Base-by-base conservation (phyloP, 2,797 vertebrate genomes). In the Danio kyathit region DNA sequence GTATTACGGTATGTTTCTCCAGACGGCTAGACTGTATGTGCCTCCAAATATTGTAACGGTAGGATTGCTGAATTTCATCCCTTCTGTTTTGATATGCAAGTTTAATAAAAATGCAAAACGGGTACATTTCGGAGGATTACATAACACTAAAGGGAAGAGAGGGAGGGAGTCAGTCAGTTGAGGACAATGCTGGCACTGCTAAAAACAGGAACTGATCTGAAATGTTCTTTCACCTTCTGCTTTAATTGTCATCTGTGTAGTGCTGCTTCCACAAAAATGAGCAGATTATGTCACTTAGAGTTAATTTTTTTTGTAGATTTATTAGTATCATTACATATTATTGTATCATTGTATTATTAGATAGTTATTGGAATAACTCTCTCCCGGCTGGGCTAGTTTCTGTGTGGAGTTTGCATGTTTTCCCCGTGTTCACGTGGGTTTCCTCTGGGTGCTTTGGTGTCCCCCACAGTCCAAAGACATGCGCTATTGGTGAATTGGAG, bases 171-270 rank as follows among this genome's bases (percentile, higher is more conserved):
- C 67, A 66, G 60, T 80, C 52, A 61, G 74, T 76, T 61, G 17
- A 74, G 70, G 61, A 80, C 70, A 57, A 56, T 57, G 70, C 51
- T 66, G 60, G 51, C 12, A 0, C 38, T 38, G 79, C 70, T 80
- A 59, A 74, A 74, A 80, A 66, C 78, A 80, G 69, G 8, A 64
- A 56, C 69, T 73, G 60, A 64, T 65, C 59, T 56, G 59, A 72
- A 64, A 64, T 40, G 10, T 46, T 12, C 76, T 60, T 66, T 52
- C 29, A 71, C 66, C 41, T 59, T 75, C n/a, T 69, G 63, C n/a
- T 60, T 52, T 70, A n/a, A 21, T 82, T 61, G 46, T 66, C 29
- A 38, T 66, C 19, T 14, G 6, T 17, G 13, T 9, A 66, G 21
- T 48, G 40, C 5, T 48, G 6, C 9, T 48, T 43, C 14, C 41